Percentiles rank a stretch among this genome's conserved stretches.
Conservation (phyloP, 2,113 vertebrate genomes). For the Gopherus evgoodei region DNA sequence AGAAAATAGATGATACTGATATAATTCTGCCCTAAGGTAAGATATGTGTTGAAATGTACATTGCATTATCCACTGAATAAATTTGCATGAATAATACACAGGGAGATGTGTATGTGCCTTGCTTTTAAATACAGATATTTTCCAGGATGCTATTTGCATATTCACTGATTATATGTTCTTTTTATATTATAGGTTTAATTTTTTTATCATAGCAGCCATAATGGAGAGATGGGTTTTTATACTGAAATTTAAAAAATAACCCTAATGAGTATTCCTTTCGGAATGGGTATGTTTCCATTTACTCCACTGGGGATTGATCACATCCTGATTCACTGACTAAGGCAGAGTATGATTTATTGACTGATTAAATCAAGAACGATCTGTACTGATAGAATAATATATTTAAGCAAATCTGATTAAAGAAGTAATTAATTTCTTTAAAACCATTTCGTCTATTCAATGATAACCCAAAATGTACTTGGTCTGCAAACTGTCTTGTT, state of each 20-base stretch:
- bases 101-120: slow-evolving; percentile 43
- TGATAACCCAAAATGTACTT: slow-evolving; percentile 16
- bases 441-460: background rate
- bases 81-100: slow-evolving; percentile 61
- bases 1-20: slow-evolving; percentile 4
- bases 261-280: background rate
- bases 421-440: slow-evolving; percentile 30
- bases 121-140: slow-evolving; percentile 59
- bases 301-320: slow-evolving; percentile 44
- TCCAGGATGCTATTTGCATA: slow-evolving; percentile 45
- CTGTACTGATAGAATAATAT: slow-evolving; percentile 22
- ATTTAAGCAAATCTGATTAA: slow-evolving; percentile 55
- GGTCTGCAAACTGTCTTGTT: slow-evolving; percentile 37
- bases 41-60: slow-evolving; percentile 36
- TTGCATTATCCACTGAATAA: slow-evolving; percentile 61
- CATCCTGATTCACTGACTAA: slow-evolving; percentile 29
- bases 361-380: slow-evolving; percentile 57
- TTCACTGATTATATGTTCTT: slow-evolving; percentile 33
- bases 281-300: slow-evolving; percentile 33
- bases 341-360: slow-evolving; percentile 48
- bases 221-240: background rate
- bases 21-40: slow-evolving; percentile 65
- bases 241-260: slow-evolving; percentile 45
- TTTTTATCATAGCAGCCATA: background rate
- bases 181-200: slow-evolving; percentile 19